These are phyloP conservation scores for Spinibarbus caldwelli DNA, from an alignment of 2,797 vertebrate genomes.

Conservation along the genomic window DNA sequence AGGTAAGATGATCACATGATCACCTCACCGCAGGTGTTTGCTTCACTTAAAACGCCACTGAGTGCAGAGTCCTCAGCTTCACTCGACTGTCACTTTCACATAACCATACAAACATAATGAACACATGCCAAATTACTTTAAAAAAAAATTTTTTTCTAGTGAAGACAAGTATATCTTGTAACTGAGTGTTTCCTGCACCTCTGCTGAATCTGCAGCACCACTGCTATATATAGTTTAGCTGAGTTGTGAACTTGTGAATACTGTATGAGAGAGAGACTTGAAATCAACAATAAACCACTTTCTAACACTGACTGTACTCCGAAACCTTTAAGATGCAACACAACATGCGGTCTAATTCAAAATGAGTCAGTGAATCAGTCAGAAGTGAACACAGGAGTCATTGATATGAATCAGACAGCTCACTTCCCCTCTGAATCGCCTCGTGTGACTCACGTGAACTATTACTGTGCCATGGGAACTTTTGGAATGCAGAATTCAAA, in stretches of 20 bases:
- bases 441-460: background rate
- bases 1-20: conserved; percentile 31
- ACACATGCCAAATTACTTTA: no score
- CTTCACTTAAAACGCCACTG: no score
- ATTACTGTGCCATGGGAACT: background rate
- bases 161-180: background rate
- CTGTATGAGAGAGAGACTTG: background rate
- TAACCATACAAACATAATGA: background rate
- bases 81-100: background rate
- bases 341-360: background rate
- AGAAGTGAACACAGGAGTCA: background rate
- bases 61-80: background rate
- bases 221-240: background rate
- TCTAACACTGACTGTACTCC: background rate
- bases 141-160: no score
- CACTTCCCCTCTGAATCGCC: background rate
- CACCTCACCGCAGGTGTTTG: background rate
- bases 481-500: background rate
- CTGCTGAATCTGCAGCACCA: background rate
- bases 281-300: background rate
- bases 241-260: background rate
- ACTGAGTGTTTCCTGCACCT: background rate
- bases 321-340: background rate
- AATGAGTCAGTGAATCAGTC: background rate
- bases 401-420: background rate